Evolutionary conservation across 1,140 invertebrate genomes (phyloP).

Genomic region (Drosophila dunni): DNA sequence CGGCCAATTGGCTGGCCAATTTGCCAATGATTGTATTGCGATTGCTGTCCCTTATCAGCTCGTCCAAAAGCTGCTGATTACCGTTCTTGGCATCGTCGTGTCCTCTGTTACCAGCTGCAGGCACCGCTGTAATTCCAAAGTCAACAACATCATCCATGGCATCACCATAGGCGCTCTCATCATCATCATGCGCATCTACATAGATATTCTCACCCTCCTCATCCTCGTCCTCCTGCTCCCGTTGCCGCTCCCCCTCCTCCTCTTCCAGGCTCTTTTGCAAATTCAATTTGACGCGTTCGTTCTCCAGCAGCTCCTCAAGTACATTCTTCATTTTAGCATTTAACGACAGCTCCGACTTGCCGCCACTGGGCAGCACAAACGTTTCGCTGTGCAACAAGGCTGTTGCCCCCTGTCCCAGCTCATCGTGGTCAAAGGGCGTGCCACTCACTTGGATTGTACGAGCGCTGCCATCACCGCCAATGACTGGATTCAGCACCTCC

Average conservation of each 20-base stretch:
- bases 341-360: slow-evolving; percentile 78
- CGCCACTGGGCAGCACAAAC: slow-evolving; percentile 66
- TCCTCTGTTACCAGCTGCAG: slow-evolving; percentile 36
- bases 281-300: slow-evolving; percentile 84
- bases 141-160: slow-evolving; percentile 78
- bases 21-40: slow-evolving; percentile 76
- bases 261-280: slow-evolving; percentile 84
- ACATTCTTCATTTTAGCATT: slow-evolving; percentile 85
- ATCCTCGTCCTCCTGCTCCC: slow-evolving; percentile 37
- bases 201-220: slow-evolving; percentile 56
- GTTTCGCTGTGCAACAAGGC: slow-evolving; percentile 76
- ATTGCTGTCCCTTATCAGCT: slow-evolving; percentile 79
- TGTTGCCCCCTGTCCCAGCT: slow-evolving; percentile 54
- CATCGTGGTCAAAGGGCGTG: slow-evolving; percentile 60
- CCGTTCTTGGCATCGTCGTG: slow-evolving; percentile 67
- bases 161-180: slow-evolving; percentile 71
- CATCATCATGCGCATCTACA: slow-evolving; percentile 68
- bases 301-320: slow-evolving; percentile 82
- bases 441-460: slow-evolving; percentile 78
- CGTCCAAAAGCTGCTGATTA: slow-evolving; percentile 75
- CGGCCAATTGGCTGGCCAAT: slow-evolving; percentile 65
- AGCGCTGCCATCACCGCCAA: slow-evolving; percentile 76
- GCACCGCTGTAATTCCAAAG: slow-evolving; percentile 49
- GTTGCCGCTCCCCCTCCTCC: slow-evolving; percentile 32
- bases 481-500: slow-evolving; percentile 82